Conservation (phyloP, 2,888 invertebrate species). For the Macaria notata region DNA sequence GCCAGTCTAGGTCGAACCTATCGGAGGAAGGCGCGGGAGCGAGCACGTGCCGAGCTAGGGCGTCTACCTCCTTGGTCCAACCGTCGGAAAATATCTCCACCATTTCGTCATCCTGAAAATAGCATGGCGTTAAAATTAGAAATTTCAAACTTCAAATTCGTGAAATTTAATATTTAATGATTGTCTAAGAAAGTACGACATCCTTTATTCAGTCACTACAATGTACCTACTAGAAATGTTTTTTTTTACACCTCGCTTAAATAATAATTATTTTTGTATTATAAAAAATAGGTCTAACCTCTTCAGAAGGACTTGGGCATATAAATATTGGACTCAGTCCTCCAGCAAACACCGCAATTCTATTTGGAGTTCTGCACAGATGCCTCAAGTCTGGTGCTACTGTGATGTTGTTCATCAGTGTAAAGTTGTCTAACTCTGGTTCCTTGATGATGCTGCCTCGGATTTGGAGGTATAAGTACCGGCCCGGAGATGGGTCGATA, state of each 20-base stretch:
- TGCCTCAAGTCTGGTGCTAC: slow-evolving; percentile 79
- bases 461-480: slow-evolving; percentile 90
- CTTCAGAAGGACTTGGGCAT: slow-evolving; percentile 78
- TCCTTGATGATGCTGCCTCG: slow-evolving; percentile 84
- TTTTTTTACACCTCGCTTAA: too few relatives aligned
- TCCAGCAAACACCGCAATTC: slow-evolving; percentile 90
- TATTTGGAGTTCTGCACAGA: slow-evolving; percentile 88
- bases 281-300: slow-evolving; percentile 29
- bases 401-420: slow-evolving; percentile 81
- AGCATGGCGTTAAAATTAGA: too few relatives aligned
- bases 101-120: slow-evolving; percentile 80
- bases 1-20: slow-evolving; percentile 83
- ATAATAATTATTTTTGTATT: too few relatives aligned
- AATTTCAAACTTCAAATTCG: too few relatives aligned
- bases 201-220: too few relatives aligned
- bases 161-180: too few relatives aligned
- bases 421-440: slow-evolving; percentile 74
- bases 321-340: slow-evolving; percentile 83
- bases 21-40: slow-evolving; percentile 82
- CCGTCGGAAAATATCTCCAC: slow-evolving; percentile 94
- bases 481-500: slow-evolving; percentile 88
- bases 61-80: slow-evolving; percentile 83
- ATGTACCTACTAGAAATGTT: too few relatives aligned
- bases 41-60: slow-evolving; percentile 80
- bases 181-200: too few relatives aligned